Conservation (phyloP, 2,888 invertebrate genomes). For the Ectropis crepuscularia region DNA sequence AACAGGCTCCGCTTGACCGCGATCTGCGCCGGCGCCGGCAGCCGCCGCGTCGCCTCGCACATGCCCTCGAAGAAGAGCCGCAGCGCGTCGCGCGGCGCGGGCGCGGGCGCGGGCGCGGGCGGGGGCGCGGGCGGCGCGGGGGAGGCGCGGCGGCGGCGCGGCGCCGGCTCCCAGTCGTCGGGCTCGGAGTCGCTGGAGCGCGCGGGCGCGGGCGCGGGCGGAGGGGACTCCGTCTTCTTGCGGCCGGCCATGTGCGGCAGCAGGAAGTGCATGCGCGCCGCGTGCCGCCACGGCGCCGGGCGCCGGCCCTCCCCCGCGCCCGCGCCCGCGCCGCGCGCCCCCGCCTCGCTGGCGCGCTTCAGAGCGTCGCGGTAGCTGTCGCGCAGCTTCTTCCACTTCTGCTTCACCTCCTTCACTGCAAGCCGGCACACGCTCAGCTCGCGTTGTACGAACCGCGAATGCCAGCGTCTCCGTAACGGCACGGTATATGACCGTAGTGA, state of each 20-base stretch:
- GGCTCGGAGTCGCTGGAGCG: constrained; percentile 47
- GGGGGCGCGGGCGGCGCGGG: constrained; percentile 25
- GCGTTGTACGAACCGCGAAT: no score
- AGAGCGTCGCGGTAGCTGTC: constrained; percentile 80
- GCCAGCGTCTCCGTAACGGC: no score
- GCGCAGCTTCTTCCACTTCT: constrained; percentile 79
- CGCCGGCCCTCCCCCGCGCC: constrained; percentile 55
- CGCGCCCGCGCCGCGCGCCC: constrained; percentile 59
- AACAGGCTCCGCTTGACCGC: constrained; percentile 73
- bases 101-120: constrained; percentile 29
- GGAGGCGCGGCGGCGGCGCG: constrained; percentile 36
- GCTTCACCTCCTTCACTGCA: constrained; percentile 76
- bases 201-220: constrained; percentile 45
- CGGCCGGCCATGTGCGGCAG: constrained; percentile 78
- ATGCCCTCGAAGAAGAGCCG: constrained; percentile 79
- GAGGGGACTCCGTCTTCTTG: constrained; percentile 62
- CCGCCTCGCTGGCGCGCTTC: constrained; percentile 73
- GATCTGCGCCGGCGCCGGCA: constrained; percentile 73
- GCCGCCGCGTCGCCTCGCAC: constrained; percentile 77
- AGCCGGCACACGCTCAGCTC: no score
- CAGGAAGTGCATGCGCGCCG: constrained; percentile 75
- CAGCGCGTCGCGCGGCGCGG: constrained; percentile 62
- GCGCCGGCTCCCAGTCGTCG: constrained; percentile 50
- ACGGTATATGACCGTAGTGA: no score
- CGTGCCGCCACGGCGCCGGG: constrained; percentile 76